Evolutionary conservation across 2,113 vertebrate species (phyloP).

Genomic region (Procapra przewalskii): DNA sequence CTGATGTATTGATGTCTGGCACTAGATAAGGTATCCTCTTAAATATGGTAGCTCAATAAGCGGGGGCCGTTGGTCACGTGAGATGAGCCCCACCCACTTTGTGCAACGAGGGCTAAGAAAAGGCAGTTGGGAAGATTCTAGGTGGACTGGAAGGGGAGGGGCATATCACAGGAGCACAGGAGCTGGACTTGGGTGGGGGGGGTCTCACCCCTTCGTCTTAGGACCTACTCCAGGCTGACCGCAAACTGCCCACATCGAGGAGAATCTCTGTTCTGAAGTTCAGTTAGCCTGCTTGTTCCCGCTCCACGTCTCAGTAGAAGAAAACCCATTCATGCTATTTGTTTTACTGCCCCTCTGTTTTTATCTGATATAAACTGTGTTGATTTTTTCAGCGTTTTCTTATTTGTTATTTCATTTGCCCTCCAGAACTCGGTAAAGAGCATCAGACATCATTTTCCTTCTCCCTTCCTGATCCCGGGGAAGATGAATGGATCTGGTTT

Average conservation of each 20-base stretch:
- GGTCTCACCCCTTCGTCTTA: neutral
- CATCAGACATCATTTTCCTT: constrained; percentile 63
- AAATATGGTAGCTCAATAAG: neutral
- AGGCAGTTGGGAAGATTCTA: neutral
- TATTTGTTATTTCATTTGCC: constrained; percentile 78
- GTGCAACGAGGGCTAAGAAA: neutral
- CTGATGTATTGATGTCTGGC: neutral
- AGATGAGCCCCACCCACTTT: no score
- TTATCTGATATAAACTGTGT: neutral
- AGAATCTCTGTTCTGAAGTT: neutral
- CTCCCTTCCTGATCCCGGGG: constrained; percentile 60
- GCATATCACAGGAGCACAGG: neutral
- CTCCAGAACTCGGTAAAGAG: constrained; percentile 73
- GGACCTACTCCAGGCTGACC: no score
- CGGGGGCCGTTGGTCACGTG: neutral
- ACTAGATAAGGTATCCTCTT: neutral
- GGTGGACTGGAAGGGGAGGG: neutral
- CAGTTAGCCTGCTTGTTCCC: neutral
- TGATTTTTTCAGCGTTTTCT: constrained; percentile 54
- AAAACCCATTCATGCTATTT: neutral
- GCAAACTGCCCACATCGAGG: neutral
- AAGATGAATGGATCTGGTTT: constrained; percentile 72
- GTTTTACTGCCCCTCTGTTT: constrained; percentile 28
- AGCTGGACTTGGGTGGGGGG: accelerated
- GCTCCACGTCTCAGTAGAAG: neutral